Evolutionary conservation across 2,888 invertebrate species (phyloP).

Genomic region (Rhynchonema sp.): DNA sequence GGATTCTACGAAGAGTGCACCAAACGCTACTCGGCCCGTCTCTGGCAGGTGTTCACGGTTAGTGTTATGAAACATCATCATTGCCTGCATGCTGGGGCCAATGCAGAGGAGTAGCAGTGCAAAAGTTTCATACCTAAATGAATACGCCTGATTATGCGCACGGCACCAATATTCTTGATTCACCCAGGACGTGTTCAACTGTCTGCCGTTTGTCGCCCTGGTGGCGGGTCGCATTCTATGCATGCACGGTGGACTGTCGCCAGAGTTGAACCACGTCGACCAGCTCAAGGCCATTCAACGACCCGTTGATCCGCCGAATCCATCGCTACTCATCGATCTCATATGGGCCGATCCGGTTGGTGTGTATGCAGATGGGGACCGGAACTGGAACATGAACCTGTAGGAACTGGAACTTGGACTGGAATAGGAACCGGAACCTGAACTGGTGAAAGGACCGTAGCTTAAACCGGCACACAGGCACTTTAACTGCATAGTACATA

Average conservation of each 20-base stretch:
- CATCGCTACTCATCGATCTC: conserved; percentile 31
- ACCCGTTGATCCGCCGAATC: conserved; percentile 16
- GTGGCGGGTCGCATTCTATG: not conserved
- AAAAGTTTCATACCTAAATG: too few species aligned
- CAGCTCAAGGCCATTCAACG: conserved; percentile 16
- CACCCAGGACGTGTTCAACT: conserved; percentile 2
- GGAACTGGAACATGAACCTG: too few species aligned
- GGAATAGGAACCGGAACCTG: too few species aligned
- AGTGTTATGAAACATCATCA: too few species aligned
- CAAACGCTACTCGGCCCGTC: not conserved
- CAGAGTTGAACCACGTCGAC: not conserved
- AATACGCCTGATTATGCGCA: too few species aligned
- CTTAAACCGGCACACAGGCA: conserved; percentile 39
- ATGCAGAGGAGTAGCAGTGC: too few species aligned
- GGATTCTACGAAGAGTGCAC: not conserved
- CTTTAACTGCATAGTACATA: conserved; percentile 39
- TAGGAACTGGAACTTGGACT: too few species aligned
- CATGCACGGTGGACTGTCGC: conserved; percentile 3
- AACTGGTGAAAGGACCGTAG: too few species aligned
- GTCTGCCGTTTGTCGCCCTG: not conserved
- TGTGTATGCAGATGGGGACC: too few species aligned
- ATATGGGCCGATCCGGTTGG: conserved; percentile 33
- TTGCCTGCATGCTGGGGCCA: too few species aligned
- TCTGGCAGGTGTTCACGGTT: too few species aligned
- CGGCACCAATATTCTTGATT: too few species aligned